Evolutionary conservation across 2,797 vertebrate genomes (phyloP).

Genomic region (Xyrichtys novacula): DNA sequence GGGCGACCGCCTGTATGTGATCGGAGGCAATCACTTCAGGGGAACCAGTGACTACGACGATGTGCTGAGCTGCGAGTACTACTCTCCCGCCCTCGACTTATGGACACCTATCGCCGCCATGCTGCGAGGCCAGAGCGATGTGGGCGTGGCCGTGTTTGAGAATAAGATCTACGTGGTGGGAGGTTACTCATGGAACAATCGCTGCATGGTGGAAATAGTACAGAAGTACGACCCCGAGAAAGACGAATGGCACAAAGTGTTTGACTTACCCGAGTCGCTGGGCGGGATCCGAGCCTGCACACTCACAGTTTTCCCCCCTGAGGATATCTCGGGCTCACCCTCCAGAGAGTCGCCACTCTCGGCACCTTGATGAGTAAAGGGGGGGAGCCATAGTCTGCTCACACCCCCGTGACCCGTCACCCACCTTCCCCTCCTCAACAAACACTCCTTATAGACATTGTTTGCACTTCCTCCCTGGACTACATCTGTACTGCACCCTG

Average conservation of each 20-base stretch:
- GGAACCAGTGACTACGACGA: conserved; percentile 99
- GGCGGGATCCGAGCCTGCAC: conserved; percentile 98
- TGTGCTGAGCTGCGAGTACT: conserved; percentile 98
- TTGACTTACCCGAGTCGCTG: conserved; percentile 97
- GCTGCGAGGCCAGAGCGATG: conserved; percentile 97
- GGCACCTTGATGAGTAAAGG: conserved; percentile 89
- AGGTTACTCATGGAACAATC: conserved; percentile 99
- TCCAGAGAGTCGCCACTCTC: conserved; percentile 97
- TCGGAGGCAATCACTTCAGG: conserved; percentile 97
- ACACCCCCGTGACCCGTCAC: conserved; percentile 49
- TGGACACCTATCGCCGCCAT: conserved; percentile 98
- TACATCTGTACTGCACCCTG: conserved; percentile 75
- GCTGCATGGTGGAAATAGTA: conserved; percentile 99
- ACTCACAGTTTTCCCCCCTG: conserved; percentile 95
- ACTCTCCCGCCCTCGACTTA: conserved; percentile 95
- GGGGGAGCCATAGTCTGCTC: conserved; percentile 65
- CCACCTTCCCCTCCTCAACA: conserved; percentile 44
- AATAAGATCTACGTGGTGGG: conserved; percentile 99
- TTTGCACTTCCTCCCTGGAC: conserved; percentile 83
- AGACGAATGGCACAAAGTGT: conserved; percentile 99
- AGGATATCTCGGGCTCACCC: conserved; percentile 94
- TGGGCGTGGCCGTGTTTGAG: conserved; percentile 97
- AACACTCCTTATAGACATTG: conserved; percentile 78
- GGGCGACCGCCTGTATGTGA: conserved; percentile 96
- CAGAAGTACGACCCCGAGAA: conserved; percentile 98